Percentiles rank a stretch among this genome's conserved stretches.
These are phyloP conservation scores for Himalopsyche japonica DNA, from an alignment of 2,888 invertebrate genomes.

Conservation along the genomic window DNA sequence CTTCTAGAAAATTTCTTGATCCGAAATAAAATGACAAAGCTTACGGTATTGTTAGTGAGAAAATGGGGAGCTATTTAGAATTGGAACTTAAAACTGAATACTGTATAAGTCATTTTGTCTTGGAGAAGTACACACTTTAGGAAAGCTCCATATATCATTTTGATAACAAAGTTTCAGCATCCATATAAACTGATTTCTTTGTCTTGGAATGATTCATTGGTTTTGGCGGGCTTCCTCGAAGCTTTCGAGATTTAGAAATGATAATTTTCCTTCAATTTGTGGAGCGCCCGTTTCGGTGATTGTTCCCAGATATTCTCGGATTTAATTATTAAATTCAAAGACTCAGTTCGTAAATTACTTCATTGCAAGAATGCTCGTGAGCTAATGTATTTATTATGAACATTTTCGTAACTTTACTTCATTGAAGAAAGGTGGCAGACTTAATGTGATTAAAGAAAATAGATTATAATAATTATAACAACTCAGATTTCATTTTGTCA, in stretches of 20 bases:
- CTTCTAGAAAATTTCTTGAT: background rate
- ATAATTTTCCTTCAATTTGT: background rate
- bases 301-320: background rate
- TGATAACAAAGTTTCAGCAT: background rate
- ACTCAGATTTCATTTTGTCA: too few relatives aligned
- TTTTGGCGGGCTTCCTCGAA: background rate
- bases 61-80: background rate
- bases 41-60: background rate
- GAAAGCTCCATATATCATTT: background rate
- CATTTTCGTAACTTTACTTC: background rate
- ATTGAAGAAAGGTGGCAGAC: background rate
- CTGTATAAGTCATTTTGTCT: background rate
- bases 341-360: background rate
- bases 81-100: background rate
- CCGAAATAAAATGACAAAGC: background rate
- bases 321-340: background rate
- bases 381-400: background rate
- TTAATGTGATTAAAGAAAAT: too few relatives aligned
- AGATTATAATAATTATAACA: too few relatives aligned
- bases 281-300: background rate
- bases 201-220: background rate
- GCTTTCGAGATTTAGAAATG: background rate
- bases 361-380: background rate
- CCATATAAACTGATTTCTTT: conserved; percentile 1
- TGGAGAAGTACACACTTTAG: background rate